Evolutionary conservation across 1,140 invertebrate genomes (phyloP).

Genomic region (Drosophila lini): DNA sequence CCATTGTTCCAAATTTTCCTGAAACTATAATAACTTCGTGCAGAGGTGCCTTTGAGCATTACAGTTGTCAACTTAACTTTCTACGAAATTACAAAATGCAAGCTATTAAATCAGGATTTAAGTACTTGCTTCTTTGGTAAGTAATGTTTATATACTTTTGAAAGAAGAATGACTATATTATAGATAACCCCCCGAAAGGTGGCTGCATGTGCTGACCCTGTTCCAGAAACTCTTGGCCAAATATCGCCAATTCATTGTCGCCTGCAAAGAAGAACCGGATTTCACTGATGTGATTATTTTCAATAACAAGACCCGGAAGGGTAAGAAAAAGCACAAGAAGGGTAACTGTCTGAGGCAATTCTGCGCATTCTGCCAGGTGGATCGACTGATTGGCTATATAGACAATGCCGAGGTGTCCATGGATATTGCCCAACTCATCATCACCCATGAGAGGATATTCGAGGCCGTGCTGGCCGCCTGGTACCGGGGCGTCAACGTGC

Average conservation of each 20-base stretch:
- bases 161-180: too few species aligned
- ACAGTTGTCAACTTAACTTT: background rate
- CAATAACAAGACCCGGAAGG: conserved; percentile 8
- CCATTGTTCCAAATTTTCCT: background rate
- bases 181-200: background rate
- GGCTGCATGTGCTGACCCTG: background rate
- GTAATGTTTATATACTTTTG: background rate
- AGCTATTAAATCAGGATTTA: background rate
- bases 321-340: background rate
- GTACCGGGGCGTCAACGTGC: conserved; percentile 22
- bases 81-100: background rate
- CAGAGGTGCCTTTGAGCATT: background rate
- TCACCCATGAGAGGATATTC: conserved; percentile 6
- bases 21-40: background rate
- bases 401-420: conserved; percentile 23
- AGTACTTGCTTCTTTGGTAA: background rate
- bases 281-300: conserved; percentile 27
- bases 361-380: conserved; percentile 16
- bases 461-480: conserved; percentile 2
- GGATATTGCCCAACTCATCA: conserved; percentile 26
- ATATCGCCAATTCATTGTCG: background rate
- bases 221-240: background rate
- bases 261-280: conserved; percentile 11
- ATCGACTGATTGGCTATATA: conserved; percentile 11
- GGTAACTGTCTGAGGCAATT: background rate